Conservation (phyloP, 2,888 invertebrate species). For the Tipula lateralis region DNA sequence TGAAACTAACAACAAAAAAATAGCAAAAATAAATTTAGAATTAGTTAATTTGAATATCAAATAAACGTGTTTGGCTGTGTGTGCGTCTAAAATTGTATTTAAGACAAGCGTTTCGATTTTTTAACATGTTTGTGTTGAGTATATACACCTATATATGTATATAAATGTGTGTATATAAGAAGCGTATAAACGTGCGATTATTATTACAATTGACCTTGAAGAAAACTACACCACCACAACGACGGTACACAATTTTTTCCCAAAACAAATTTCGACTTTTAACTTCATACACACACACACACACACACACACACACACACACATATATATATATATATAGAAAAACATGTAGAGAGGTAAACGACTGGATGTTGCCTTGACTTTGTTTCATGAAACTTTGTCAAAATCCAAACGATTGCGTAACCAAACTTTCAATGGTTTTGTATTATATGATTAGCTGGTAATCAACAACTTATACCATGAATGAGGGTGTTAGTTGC, state of each 20-base stretch:
- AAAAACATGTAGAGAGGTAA: background rate
- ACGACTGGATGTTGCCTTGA: background rate
- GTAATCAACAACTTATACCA: background rate
- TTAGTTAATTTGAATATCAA: constrained; percentile 19
- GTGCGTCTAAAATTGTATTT: background rate
- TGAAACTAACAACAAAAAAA: background rate
- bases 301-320: no score
- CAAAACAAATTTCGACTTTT: no score
- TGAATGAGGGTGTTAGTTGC: background rate
- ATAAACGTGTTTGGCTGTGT: background rate
- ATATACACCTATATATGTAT: background rate
- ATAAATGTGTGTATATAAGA: background rate
- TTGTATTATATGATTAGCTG: background rate
- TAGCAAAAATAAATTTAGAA: background rate
- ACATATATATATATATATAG: background rate
- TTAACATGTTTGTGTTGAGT: background rate
- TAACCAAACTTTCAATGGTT: background rate
- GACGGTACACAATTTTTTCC: background rate
- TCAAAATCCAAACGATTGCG: background rate
- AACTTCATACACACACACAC: no score
- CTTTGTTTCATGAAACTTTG: background rate
- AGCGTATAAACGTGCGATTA: background rate
- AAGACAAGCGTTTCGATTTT: no score
- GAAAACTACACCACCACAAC: background rate
- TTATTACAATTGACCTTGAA: constrained; percentile 6